These are phyloP conservation scores for Meloidogyne chitwoodi DNA, from an alignment of 1,140 invertebrate species.

Conservation along the genomic window DNA sequence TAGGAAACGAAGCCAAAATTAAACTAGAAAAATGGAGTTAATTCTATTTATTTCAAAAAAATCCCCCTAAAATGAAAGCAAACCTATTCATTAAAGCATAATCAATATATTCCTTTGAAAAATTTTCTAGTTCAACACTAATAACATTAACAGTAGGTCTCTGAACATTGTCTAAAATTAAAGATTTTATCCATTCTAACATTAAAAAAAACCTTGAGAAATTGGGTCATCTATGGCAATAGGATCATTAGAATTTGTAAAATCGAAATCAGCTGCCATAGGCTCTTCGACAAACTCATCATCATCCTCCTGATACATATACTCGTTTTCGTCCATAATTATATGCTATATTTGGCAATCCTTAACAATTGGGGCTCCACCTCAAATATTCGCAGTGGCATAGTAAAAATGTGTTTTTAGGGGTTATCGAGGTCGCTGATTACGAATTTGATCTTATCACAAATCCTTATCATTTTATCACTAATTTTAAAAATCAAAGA, in stretches of 20 bases:
- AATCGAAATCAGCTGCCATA: conserved; percentile 27
- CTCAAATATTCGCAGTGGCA: too few species aligned
- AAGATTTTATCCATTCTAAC: background rate
- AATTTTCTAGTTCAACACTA: conserved; percentile 33
- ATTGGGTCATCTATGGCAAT: conserved; percentile 22
- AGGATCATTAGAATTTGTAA: conserved; percentile 27
- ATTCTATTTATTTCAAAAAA: background rate
- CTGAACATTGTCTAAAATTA: conserved; percentile 11
- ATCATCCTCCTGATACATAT: conserved; percentile 28
- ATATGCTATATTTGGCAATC: background rate
- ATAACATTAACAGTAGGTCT: conserved; percentile 24
- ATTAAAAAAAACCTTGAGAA: conserved; percentile 17
- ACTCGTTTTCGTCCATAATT: conserved; percentile 6
- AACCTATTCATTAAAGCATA: conserved; percentile 39
- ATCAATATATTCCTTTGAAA: conserved; percentile 26
- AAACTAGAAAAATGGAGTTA: too few species aligned
- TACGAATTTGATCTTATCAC: too few species aligned
- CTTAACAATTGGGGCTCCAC: too few species aligned
- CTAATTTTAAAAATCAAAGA: too few species aligned
- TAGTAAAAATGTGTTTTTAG: too few species aligned
- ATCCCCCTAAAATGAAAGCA: too few species aligned
- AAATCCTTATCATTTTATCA: too few species aligned
- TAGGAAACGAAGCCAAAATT: conserved; percentile 25
- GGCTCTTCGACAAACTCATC: conserved; percentile 29
- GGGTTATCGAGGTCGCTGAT: too few species aligned